Base-by-base conservation (phyloP, 2,888 invertebrate species). In the Drosophila monieri region DNA sequence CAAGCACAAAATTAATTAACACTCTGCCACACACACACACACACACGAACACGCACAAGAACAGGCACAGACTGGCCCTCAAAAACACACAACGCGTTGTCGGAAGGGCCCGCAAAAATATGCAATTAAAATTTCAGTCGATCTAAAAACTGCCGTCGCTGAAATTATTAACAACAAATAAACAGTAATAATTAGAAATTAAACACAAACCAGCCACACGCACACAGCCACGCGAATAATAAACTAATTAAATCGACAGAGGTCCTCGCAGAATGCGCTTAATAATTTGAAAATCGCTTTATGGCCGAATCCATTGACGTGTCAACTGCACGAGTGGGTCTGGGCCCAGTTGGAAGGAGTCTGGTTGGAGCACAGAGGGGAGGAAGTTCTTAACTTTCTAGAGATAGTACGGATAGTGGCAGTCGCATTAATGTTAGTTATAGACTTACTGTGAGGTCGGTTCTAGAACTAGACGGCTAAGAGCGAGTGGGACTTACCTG, bases 1-100 rank as follows among this genome's bases (percentile, higher is more conserved):
- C 66, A 66, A 74, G 78, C 74, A 75, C 77, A 81, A 84, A 87
- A 84, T 87, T 84, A 84, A 84, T 84, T 84, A 84, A 84, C 87
- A 86, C 83, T 78, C 72, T 60, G 71, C 69, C 64, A 37, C 55
- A 70, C 60, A 70, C 61, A 60, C 62, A 56, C 60, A 37, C 67
- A 59, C 43, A 60, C 56, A 71, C 47, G 49, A 43, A 32, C 61
- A 51, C 53, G 5, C 12, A 1, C 30, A 30, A 9, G 8, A 0
- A 60, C 55, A 69, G 46, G 52, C 46, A 37, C 61, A 51, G 56
- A 10, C 32, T 4, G 27, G 27, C 9, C 27, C 27, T 27, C 27
- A 27, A 27, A 27, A 27, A 27, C 27, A 27, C 27, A 27, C 27
- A 27, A 27, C 27, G 27, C 27, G 27, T 46, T 21, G 30, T 51